phyloP scores from a whole-genome alignment of 2,888 invertebrate species.

The Cryptus viduatorius region DNA sequence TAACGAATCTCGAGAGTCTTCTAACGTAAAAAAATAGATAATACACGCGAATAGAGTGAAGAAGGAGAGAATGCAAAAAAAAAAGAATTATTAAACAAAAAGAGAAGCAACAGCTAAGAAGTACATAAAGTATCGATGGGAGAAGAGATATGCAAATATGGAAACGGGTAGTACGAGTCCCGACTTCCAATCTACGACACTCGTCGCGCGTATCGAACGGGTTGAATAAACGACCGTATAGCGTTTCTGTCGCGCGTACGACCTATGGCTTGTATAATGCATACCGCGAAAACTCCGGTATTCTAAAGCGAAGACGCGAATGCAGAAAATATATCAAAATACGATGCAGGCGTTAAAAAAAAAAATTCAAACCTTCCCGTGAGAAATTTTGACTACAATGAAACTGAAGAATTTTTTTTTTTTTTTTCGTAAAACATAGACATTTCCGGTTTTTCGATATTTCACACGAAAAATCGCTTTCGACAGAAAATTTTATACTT shows the following conservation, averaged over 20 bases:
- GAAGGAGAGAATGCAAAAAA: background rate
- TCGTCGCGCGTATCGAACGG: slow-evolving; percentile 49
- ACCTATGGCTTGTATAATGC: background rate
- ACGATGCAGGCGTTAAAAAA: background rate
- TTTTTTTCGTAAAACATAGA: too few relatives aligned
- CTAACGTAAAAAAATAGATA: background rate
- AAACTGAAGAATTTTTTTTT: background rate
- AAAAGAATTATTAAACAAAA: slow-evolving; percentile 4
- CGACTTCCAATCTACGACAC: slow-evolving; percentile 58
- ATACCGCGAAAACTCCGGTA: background rate
- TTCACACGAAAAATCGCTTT: too few relatives aligned
- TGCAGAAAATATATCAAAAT: background rate
- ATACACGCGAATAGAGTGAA: slow-evolving; percentile 1
- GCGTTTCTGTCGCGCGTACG: slow-evolving; percentile 22
- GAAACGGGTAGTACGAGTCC: slow-evolving; percentile 25
- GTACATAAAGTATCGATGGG: slow-evolving; percentile 61
- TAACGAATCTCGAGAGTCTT: background rate
- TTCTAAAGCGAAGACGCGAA: background rate
- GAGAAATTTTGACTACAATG: background rate
- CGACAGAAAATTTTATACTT: too few relatives aligned
- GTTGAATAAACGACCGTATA: slow-evolving; percentile 27
- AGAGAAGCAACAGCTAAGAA: slow-evolving; percentile 37
- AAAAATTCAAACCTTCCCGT: background rate
- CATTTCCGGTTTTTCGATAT: too few relatives aligned
- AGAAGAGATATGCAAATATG: slow-evolving; percentile 61